A percentile compares a stretch with the other conserved stretches of the same genome.
Conservation (phyloP, 2,797 vertebrate genomes). For the Gila robusta region DNA sequence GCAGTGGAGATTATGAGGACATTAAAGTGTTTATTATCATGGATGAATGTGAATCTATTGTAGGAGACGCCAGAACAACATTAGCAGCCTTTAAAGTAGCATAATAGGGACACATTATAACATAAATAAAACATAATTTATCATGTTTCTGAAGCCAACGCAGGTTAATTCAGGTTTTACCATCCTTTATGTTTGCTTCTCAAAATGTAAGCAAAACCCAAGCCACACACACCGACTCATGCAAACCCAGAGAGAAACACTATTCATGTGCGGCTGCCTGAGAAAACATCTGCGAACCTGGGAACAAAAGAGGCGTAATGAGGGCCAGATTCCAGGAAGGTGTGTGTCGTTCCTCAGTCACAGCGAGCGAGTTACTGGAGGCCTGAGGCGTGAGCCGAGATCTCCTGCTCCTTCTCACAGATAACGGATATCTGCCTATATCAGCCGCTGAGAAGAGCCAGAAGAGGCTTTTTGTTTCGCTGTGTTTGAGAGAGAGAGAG, state of each 20-base stretch:
- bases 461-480: too few species aligned
- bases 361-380: too few species aligned
- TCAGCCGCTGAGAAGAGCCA: too few species aligned
- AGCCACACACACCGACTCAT: slow-evolving; percentile 22
- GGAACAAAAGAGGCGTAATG: slow-evolving; percentile 56
- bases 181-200: too few species aligned
- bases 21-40: background rate
- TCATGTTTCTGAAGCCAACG: background rate
- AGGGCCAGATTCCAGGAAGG: slow-evolving; percentile 66
- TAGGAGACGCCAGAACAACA: background rate
- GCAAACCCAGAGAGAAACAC: slow-evolving; percentile 14
- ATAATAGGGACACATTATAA: background rate
- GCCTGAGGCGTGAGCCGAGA: too few species aligned
- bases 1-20: background rate
- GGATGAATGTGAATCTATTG: too few species aligned
- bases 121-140: background rate
- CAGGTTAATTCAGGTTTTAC: background rate
- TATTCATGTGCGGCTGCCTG: slow-evolving; percentile 36
- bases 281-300: slow-evolving; percentile 66
- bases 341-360: slow-evolving; percentile 50
- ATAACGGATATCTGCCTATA: too few species aligned
- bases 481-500: too few species aligned
- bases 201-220: background rate
- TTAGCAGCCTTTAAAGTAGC: background rate
- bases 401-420: too few species aligned